A percentile compares a stretch with the other conserved stretches of the same genome.
Evolutionary conservation across 2,888 invertebrate species (phyloP).

Genomic region (Chelonus formosanus): DNA sequence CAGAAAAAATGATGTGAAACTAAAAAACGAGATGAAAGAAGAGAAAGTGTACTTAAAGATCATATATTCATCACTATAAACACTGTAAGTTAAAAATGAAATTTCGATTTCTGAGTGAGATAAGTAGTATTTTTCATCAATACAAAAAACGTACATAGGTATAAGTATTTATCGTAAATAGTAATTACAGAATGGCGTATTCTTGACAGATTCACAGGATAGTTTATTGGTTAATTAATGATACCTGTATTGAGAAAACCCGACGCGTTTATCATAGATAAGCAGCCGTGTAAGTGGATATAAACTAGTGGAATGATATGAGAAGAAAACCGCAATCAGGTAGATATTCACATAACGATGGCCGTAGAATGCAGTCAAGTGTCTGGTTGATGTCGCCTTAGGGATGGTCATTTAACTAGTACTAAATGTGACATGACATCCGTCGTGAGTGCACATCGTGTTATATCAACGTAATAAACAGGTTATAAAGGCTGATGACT

Average conservation of each 20-base stretch:
- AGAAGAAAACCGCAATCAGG: slow-evolving; percentile 4
- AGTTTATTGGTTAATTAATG: slow-evolving; percentile 38
- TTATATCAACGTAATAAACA: slow-evolving; percentile 54
- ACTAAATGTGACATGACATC: slow-evolving; percentile 53
- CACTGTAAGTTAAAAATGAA: too few relatives aligned
- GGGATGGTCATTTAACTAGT: slow-evolving; percentile 46
- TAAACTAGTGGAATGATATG: not conserved
- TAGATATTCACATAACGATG: slow-evolving; percentile 40
- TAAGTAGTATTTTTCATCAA: too few relatives aligned
- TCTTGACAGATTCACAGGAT: not conserved
- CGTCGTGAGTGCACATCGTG: slow-evolving; percentile 49
- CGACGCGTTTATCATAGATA: slow-evolving; percentile 40
- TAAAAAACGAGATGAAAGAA: too few relatives aligned
- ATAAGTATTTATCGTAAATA: slow-evolving; percentile 4
- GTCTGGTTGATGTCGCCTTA: slow-evolving; percentile 43
- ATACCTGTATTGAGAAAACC: slow-evolving; percentile 38
- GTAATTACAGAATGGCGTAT: not conserved
- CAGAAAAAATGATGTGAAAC: too few relatives aligned
- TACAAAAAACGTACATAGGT: not conserved
- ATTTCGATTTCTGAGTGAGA: too few relatives aligned
- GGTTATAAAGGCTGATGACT: slow-evolving; percentile 57
- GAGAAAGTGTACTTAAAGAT: too few relatives aligned
- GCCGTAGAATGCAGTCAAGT: slow-evolving; percentile 26
- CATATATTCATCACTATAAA: too few relatives aligned
- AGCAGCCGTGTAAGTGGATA: slow-evolving; percentile 22